Percentiles rank a stretch among this genome's conserved stretches.
Evolutionary conservation across 2,888 invertebrate genomes (phyloP).

Genomic region (Nezara viridula): DNA sequence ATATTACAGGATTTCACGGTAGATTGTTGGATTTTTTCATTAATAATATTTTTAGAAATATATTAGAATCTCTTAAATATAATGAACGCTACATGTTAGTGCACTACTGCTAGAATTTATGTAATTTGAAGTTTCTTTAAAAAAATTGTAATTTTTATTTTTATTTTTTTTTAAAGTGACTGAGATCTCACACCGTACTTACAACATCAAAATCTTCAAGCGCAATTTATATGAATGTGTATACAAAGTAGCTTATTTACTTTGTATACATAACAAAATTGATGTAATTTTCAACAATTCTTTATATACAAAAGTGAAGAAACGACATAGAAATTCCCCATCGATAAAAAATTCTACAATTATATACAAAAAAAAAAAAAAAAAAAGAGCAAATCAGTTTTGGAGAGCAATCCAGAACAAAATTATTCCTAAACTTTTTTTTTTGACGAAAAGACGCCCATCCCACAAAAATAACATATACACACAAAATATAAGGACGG

Average conservation of each 20-base stretch:
- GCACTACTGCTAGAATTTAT: too few relatives aligned
- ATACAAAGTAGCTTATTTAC: not conserved
- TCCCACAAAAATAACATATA: constrained; percentile 51
- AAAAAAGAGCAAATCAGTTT: constrained; percentile 32
- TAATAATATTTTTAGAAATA: not conserved
- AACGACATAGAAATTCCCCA: not conserved
- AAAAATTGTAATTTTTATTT: too few relatives aligned
- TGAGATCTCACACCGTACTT: too few relatives aligned
- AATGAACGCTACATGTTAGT: not conserved
- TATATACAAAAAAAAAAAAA: not conserved
- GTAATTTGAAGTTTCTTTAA: too few relatives aligned
- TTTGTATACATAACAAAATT: not conserved
- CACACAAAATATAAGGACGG: constrained; percentile 48
- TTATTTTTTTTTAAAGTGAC: too few relatives aligned
- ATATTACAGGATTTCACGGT: not conserved
- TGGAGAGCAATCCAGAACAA: constrained; percentile 46
- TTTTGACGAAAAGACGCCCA: constrained; percentile 28
- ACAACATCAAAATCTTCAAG: too few relatives aligned
- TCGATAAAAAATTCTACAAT: not conserved
- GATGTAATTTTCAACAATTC: not conserved
- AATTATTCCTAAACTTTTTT: not conserved
- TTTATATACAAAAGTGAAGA: not conserved
- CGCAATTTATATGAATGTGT: too few relatives aligned
- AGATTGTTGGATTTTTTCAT: not conserved
- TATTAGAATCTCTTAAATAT: not conserved